Evolutionary conservation across 2,797 vertebrate genomes (phyloP).

Genomic region (Cetoscarus ocellatus): DNA sequence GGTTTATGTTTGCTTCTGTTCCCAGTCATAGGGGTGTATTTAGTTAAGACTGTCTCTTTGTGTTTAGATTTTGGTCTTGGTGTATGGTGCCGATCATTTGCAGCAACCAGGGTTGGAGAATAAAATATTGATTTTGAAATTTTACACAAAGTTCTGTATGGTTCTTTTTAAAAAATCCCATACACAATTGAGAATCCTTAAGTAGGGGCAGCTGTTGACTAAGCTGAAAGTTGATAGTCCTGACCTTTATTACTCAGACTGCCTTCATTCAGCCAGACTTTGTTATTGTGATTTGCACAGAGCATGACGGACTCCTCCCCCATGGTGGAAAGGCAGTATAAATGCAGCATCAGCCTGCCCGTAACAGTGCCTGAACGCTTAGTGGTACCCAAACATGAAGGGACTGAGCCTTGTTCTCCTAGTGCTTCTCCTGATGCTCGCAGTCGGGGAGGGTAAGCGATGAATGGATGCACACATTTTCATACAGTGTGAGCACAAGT

Average conservation of each 20-base stretch:
- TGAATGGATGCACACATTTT: slow-evolving; percentile 33
- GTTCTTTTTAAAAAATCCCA: slow-evolving; percentile 5
- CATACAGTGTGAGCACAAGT: slow-evolving; percentile 37
- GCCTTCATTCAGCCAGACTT: slow-evolving; percentile 61
- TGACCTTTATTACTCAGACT: slow-evolving; percentile 62
- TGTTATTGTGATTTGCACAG: slow-evolving; percentile 76
- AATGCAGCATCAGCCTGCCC: slow-evolving; percentile 76
- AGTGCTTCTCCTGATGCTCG: slow-evolving; percentile 80
- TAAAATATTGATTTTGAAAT: slow-evolving; percentile 17
- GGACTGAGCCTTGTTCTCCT: slow-evolving; percentile 79
- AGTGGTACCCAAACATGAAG: slow-evolving; percentile 78
- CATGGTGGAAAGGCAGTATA: slow-evolving; percentile 78
- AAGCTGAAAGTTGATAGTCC: slow-evolving; percentile 41
- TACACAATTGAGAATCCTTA: slow-evolving; percentile 23
- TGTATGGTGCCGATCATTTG: background rate
- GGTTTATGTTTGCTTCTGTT: slow-evolving; percentile 22
- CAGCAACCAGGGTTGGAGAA: background rate
- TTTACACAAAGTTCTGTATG: background rate
- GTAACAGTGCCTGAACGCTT: slow-evolving; percentile 69
- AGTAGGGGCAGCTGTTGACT: slow-evolving; percentile 35
- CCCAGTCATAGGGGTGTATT: slow-evolving; percentile 24
- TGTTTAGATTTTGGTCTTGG: slow-evolving; percentile 6
- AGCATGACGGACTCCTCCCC: slow-evolving; percentile 76
- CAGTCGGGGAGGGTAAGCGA: slow-evolving; percentile 80
- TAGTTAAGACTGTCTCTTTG: slow-evolving; percentile 44